These are phyloP conservation scores for Lamprotornis superbus DNA, from an alignment of 2,113 vertebrate genomes.

Conservation along the genomic window DNA sequence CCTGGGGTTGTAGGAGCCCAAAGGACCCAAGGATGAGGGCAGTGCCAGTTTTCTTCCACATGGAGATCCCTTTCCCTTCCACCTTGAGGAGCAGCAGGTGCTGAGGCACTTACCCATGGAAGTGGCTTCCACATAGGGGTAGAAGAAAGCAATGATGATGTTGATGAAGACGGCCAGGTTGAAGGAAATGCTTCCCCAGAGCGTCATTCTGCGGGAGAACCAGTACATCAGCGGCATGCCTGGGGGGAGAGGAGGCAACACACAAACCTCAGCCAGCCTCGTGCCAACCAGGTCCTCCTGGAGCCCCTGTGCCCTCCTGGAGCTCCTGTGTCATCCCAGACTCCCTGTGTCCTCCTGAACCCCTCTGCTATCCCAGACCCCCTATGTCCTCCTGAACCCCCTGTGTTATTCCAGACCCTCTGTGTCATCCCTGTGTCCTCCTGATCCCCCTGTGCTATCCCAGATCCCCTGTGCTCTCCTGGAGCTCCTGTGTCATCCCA, in stretches of 20 bases:
- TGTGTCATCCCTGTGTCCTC: background rate
- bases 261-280: slow-evolving; percentile 22
- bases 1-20: background rate
- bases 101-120: slow-evolving; percentile 75
- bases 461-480: background rate
- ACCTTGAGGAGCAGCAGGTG: background rate
- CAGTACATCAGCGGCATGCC: slow-evolving; percentile 95
- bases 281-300: background rate
- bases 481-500: background rate
- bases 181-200: slow-evolving; percentile 98
- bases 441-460: no score
- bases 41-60: background rate
- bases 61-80: background rate
- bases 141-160: slow-evolving; percentile 98
- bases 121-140: slow-evolving; percentile 86
- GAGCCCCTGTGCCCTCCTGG: background rate
- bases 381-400: background rate
- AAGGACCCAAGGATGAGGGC: background rate
- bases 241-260: slow-evolving; percentile 61
- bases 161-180: slow-evolving; percentile 98
- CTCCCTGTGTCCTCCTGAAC: no score
- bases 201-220: slow-evolving; percentile 95
- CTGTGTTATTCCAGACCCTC: background rate
- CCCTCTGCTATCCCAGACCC: no score
- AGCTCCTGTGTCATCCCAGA: background rate